Percentiles rank a stretch among this genome's conserved stretches.
Conservation (phyloP, 2,888 invertebrate species). For the Colletes collaris region DNA sequence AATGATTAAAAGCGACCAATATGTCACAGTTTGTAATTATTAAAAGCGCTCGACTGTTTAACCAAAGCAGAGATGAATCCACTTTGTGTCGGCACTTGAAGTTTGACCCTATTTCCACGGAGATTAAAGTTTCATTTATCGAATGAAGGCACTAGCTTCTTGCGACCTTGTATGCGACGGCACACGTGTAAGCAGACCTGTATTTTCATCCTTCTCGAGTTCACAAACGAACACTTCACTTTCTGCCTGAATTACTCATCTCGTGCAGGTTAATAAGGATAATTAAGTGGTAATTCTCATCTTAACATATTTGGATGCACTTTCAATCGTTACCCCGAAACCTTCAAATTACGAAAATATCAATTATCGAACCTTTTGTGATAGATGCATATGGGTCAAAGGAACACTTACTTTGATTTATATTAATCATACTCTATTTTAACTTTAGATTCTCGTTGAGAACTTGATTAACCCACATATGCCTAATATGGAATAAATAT, state of each 20-base stretch:
- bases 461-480: no score
- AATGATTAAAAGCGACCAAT: slow-evolving; percentile 46
- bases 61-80: slow-evolving; percentile 48
- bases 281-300: slow-evolving; percentile 2
- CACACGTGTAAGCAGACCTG: slow-evolving; percentile 14
- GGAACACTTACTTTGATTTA: no score
- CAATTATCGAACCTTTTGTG: background rate
- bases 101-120: slow-evolving; percentile 57
- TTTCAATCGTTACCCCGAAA: background rate
- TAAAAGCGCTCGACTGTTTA: slow-evolving; percentile 46
- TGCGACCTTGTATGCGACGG: slow-evolving; percentile 38
- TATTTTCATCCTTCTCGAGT: slow-evolving; percentile 21
- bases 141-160: slow-evolving; percentile 40
- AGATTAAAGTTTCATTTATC: slow-evolving; percentile 59
- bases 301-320: no score
- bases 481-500: no score
- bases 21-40: slow-evolving; percentile 42
- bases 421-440: no score
- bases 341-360: background rate
- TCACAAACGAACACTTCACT: slow-evolving; percentile 9
- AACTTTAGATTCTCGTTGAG: no score
- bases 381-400: no score
- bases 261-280: background rate
- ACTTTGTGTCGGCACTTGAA: slow-evolving; percentile 40
- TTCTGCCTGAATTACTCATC: slow-evolving; percentile 7